Evolutionary conservation across 1,140 invertebrate genomes (phyloP).

Genomic region (Ctenoplectra terminalis): DNA sequence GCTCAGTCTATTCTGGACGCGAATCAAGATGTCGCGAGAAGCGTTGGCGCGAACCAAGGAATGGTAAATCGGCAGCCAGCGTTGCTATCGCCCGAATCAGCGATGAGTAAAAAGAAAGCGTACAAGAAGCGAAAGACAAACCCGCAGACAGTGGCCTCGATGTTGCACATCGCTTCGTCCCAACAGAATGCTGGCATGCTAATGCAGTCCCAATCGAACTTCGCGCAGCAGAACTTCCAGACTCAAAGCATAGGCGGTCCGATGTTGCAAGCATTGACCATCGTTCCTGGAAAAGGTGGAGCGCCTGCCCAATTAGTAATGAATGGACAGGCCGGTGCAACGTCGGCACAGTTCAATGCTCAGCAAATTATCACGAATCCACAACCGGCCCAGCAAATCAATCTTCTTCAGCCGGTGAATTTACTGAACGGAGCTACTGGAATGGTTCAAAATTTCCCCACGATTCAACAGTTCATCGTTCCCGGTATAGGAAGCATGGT

Average conservation of each 20-base stretch:
- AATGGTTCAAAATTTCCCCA: conserved; percentile 90
- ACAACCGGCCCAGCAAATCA: conserved; percentile 89
- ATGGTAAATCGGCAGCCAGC: conserved; percentile 84
- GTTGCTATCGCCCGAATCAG: conserved; percentile 87
- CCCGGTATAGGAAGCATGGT: conserved; percentile 91
- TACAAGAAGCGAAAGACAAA: conserved; percentile 89
- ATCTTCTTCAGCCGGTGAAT: conserved; percentile 91
- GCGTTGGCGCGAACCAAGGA: conserved; percentile 80
- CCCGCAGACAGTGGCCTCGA: conserved; percentile 88
- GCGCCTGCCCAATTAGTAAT: conserved; percentile 88
- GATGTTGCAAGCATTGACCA: conserved; percentile 89
- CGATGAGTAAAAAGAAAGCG: conserved; percentile 86
- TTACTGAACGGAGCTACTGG: conserved; percentile 88
- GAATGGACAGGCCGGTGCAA: conserved; percentile 86
- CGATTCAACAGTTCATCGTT: conserved; percentile 92
- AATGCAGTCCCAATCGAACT: conserved; percentile 81
- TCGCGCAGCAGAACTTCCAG: conserved; percentile 81
- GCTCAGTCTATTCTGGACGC: conserved; percentile 82
- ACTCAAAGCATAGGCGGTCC: conserved; percentile 82
- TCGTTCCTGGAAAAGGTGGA: conserved; percentile 89
- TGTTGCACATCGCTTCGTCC: conserved; percentile 88
- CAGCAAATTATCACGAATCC: conserved; percentile 88
- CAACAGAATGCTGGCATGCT: conserved; percentile 84
- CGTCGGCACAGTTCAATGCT: conserved; percentile 85
- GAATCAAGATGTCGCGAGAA: conserved; percentile 82